Evolutionary conservation across 1,140 invertebrate species (phyloP), one percentile per base, ranked within the genome.

Genomic region (Bacillus rossius): DNA sequence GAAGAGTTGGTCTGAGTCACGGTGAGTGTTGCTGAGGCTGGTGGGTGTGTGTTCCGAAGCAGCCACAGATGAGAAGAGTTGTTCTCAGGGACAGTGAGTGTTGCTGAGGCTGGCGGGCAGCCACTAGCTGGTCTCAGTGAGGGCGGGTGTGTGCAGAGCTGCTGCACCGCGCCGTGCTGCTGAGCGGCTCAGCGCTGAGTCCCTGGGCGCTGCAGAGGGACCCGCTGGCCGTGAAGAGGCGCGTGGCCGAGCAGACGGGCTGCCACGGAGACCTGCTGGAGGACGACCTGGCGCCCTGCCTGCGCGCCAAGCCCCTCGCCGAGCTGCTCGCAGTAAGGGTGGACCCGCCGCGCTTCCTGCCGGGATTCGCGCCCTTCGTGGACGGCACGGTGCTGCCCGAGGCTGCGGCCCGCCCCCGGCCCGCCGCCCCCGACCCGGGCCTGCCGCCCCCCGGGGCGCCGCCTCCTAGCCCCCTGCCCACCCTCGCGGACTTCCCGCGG

Each of bases 101-200:
- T n/a, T n/a, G n/a, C n/a, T n/a, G 38, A 13, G 38, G 38, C 38
- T 40, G 17, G 17, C 38, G 17, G 38, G 38, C 17, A n/a, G 38
- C 17, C 17, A 13, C 38, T 40, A 13, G 38, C 38, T 40, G 38
- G 13, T n/a, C n/a, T n/a, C n/a, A n/a, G n/a, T n/a, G n/a, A n/a
- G n/a, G n/a, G n/a, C n/a, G 38, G 79, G n/a, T n/a, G n/a, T n/a
- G n/a, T 85, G 72, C 81, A 89, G 89, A 91, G 75, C 80, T 98
- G 61, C 86, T 98, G 69, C 87, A 94, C 71, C 86, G 94, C 60
- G 91, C 93, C 20, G 87, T 98, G 64, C 80, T 98, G 49, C 83
- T 97, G 71, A 95, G 92, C 66, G 96, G 96, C 13, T 96, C 95
- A n/a, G 92, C 92, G 13, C 77, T 98, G 57, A 93, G 91, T 67